Base-by-base conservation (phyloP, 2,797 vertebrate species). In the Sebastes goodei region DNA sequence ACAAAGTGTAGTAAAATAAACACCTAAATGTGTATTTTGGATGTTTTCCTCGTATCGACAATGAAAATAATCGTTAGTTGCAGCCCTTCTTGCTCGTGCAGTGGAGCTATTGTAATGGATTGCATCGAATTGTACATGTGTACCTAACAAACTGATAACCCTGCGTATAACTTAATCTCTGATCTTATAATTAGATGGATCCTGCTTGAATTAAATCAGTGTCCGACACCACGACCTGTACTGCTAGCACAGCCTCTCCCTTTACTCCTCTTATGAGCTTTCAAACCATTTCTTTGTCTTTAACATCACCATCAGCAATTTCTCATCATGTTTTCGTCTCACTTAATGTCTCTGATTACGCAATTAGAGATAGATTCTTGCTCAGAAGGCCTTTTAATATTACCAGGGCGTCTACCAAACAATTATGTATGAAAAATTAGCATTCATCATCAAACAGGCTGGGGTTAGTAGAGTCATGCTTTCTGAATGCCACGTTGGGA, bases 141-240 rank as follows among this genome's bases (percentile, higher is more conserved):
- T 29, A 67, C 6, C 17, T 49, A 38, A 67, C 57, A 27, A 55
- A 72, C 23, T 67, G 65, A 65, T 65, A 55, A 67, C 21, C 66
- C 3, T 64, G 57, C 10, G 6, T 55, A 9, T 30, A 55, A n/a
- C 5, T 62, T 71, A 8, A 65, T 81, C 27, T 60, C 55, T 65
- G 20, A 81, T 79, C 6, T 42, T 68, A 25, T 38, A 70, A 82
- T 75, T 38, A 49, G 14, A 66, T 75, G 20, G 35, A 52, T 67
- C 53, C 65, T 25, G 65, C 49, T 61, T 17, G 0, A 55, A 64
- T 64, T 56, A 74, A 71, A 81, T 74, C n/a, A 25, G 15, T 15
- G n/a, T 62, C 46, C 56, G 35, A 62, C 66, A 33, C 21, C 56
- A 35, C 30, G 27, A 78, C 14, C 46, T 25, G 55, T 59, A 63